Base-by-base conservation (phyloP, 2,113 vertebrate genomes). In the Lophura nycthemera region DNA sequence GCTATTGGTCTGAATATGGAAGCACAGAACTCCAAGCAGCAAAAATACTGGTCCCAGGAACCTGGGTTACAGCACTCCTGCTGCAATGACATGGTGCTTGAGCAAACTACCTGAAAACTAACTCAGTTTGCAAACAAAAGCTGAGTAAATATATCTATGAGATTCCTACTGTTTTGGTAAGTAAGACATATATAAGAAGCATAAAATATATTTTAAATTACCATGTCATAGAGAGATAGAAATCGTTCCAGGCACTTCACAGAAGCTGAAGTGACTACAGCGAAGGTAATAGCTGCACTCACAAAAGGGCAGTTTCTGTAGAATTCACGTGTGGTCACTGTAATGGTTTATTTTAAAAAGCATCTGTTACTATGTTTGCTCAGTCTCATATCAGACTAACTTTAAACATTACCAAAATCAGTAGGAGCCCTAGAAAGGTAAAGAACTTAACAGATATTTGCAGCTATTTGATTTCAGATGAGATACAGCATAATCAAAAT, bases 151-250 rank as follows among this genome's bases (percentile, higher is more conserved):
- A 22, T 24, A 42, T 79, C 90, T 42, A 19, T 63, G 47, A 48
- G 3, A 64, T 54, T 47, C 54, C 10, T 45, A 24, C 24, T 70
- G 29, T 34, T 91, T 81, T 45, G 7, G 27, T 77, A 50, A 42
- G 4, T 14, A 77, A 72, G 15, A 63, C 34, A 20, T 81, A 11
- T 45, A 45, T 48, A 75, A 67, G 6, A n/a, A 40, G 5, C 19
- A 45, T 45, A 54, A 69, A 78, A 63, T 59, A 3, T 40, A 34
- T 81, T 70, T 20, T 66, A 43, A 73, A 77, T 38, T 77, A 25
- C 20, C 0, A 0, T 40, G 3, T 40, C n/a, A n/a, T n/a, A 2
- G 8, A 38, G 40, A 69, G 20, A 75, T 25, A 57, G 19, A 70
- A 81, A 59, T 57, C 30, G 14, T 80, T 70, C 40, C 24, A 15